A percentile compares a stretch with the other conserved stretches of the same genome.
phyloP scores from a whole-genome alignment of 2,113 vertebrate species.

The Gallinago media region DNA sequence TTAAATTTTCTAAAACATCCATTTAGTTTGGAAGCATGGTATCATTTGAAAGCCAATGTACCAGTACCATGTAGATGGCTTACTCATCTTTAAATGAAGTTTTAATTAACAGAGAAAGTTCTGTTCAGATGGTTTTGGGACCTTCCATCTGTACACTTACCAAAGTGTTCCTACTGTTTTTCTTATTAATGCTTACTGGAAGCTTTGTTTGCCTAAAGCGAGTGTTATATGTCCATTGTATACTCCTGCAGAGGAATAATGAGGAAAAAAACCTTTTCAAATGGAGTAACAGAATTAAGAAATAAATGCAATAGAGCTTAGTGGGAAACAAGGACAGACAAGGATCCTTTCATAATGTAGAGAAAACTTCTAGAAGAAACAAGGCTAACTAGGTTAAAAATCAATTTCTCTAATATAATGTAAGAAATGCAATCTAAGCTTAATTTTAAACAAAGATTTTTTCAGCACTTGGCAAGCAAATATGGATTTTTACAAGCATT shows the following conservation, averaged over 20 bases:
- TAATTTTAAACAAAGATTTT: constrained; percentile 13
- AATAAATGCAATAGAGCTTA: neutral
- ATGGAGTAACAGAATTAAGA: neutral
- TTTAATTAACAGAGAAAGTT: neutral
- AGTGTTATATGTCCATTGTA: neutral
- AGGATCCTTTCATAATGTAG: neutral
- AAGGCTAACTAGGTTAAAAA: constrained; percentile 31
- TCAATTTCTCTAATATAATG: constrained; percentile 10
- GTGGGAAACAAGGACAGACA: neutral
- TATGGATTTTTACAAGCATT: constrained; percentile 34
- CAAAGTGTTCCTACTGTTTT: neutral
- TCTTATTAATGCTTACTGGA: neutral
- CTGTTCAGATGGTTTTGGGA: neutral
- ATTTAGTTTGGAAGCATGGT: neutral
- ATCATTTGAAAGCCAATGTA: neutral
- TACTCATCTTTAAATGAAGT: neutral
- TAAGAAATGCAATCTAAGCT: neutral
- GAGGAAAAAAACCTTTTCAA: neutral
- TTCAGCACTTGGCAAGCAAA: constrained; percentile 34
- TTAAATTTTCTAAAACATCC: neutral
- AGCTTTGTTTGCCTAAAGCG: neutral
- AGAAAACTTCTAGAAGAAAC: neutral
- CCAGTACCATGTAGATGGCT: neutral
- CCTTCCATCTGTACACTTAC: neutral
- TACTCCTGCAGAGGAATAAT: neutral